These are phyloP conservation scores for Synanthedon vespiformis DNA, from an alignment of 2,888 invertebrate species.

Conservation along the genomic window DNA sequence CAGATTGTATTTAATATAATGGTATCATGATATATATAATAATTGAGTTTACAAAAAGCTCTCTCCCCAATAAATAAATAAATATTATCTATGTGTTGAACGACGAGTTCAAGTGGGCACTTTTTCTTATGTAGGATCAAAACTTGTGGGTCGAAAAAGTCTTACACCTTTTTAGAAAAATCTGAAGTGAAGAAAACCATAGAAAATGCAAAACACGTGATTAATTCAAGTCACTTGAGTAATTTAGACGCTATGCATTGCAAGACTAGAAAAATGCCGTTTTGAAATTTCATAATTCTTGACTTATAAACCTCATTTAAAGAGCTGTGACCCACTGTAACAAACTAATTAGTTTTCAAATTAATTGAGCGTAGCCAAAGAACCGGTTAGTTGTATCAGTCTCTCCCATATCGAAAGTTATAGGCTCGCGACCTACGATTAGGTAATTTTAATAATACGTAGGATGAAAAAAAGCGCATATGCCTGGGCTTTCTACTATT, in stretches of 20 bases:
- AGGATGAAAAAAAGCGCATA: constrained; percentile 25
- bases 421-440: constrained; percentile 50
- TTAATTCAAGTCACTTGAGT: neutral
- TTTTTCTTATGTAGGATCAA: too few species aligned
- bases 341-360: constrained; percentile 56
- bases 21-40: too few species aligned
- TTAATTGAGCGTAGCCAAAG: constrained; percentile 46
- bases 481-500: constrained; percentile 4
- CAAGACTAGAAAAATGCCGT: neutral
- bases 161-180: too few species aligned
- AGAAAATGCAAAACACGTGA: neutral
- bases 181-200: too few species aligned
- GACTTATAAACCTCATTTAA: constrained; percentile 41
- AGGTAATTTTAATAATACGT: constrained; percentile 45
- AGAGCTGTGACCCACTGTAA: constrained; percentile 33
- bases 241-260: neutral
- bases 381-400: constrained; percentile 49
- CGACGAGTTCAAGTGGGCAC: too few species aligned
- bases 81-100: too few species aligned
- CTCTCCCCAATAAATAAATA: too few species aligned
- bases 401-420: constrained; percentile 50
- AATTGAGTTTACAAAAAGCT: too few species aligned
- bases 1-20: too few species aligned
- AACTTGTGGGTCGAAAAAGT: too few species aligned
- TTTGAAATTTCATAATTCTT: constrained; percentile 35